Conservation (phyloP, 2,797 vertebrate genomes). For the Crenuchus spilurus region DNA sequence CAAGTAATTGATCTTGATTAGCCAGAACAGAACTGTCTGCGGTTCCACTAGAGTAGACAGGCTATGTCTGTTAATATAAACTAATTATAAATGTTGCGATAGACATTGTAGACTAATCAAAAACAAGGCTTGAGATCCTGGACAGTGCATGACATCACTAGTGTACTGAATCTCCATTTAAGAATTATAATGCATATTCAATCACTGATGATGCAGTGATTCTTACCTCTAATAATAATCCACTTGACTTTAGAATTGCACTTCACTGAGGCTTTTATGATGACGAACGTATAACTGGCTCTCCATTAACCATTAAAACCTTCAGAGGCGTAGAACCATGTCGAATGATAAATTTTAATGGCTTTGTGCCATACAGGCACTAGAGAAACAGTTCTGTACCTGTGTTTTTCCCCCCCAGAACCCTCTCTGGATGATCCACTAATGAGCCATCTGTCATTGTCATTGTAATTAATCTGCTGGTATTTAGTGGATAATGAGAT, state of each 20-base stretch:
- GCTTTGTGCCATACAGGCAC: slow-evolving; percentile 24
- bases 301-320: slow-evolving; percentile 30
- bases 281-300: neutral
- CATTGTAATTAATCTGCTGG: slow-evolving; percentile 81
- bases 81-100: too few species aligned
- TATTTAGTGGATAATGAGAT: slow-evolving; percentile 82
- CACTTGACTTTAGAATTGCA: slow-evolving; percentile 13
- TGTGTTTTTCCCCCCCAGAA: slow-evolving; percentile 35
- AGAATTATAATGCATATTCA: neutral
- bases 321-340: slow-evolving; percentile 22
- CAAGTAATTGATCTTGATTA: too few species aligned
- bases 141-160: neutral
- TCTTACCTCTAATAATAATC: neutral
- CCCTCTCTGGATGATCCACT: slow-evolving; percentile 68
- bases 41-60: too few species aligned
- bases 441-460: slow-evolving; percentile 81
- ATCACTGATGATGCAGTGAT: neutral
- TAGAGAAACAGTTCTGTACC: slow-evolving; percentile 39
- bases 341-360: slow-evolving; percentile 29
- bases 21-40: too few species aligned
- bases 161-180: neutral
- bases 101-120: too few species aligned
- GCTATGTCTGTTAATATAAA: too few species aligned
- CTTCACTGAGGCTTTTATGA: slow-evolving; percentile 6
- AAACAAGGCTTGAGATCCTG: too few species aligned